Percentiles rank a stretch among this genome's conserved stretches.
These are phyloP conservation scores for Lithophane socia DNA, from an alignment of 2,888 invertebrate genomes.

Conservation along the genomic window DNA sequence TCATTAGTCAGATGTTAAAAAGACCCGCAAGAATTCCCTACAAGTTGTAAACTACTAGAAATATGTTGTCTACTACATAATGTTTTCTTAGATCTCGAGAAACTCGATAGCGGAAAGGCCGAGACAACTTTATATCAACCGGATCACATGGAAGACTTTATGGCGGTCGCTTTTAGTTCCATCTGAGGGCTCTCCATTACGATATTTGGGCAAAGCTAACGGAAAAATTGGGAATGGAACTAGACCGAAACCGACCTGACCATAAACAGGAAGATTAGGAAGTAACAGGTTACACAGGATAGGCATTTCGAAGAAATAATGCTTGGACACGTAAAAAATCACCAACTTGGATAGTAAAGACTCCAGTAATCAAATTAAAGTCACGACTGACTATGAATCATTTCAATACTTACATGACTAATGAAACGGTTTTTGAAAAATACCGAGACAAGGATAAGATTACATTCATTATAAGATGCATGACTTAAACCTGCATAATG, in stretches of 20 bases:
- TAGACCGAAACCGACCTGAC: slow-evolving; percentile 48
- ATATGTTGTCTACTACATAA: slow-evolving; percentile 47
- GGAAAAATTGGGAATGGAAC: slow-evolving; percentile 40
- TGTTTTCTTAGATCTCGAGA: slow-evolving; percentile 59
- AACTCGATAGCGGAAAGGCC: slow-evolving; percentile 54
- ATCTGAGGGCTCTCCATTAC: slow-evolving; percentile 48
- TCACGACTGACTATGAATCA: slow-evolving; percentile 1
- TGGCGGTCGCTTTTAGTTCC: slow-evolving; percentile 53
- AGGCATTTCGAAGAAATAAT: slow-evolving; percentile 1
- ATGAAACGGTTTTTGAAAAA: slow-evolving; percentile 1
- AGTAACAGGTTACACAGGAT: slow-evolving; percentile 32
- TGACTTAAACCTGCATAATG: slow-evolving; percentile 11
- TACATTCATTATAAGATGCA: slow-evolving; percentile 7
- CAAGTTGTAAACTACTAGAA: slow-evolving; percentile 46
- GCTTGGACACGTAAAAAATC: not conserved
- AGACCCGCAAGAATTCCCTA: slow-evolving; percentile 24
- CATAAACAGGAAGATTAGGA: slow-evolving; percentile 50
- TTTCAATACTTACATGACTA: not conserved
- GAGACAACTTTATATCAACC: slow-evolving; percentile 64
- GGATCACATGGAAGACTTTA: slow-evolving; percentile 61
- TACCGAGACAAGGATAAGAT: slow-evolving; percentile 9
- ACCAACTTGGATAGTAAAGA: not conserved
- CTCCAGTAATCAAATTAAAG: not conserved
- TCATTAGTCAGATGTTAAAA: slow-evolving; percentile 14
- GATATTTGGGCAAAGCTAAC: slow-evolving; percentile 54